Evolutionary conservation across 1,140 invertebrate species (phyloP), one percentile per base, ranked within the genome.

Genomic region (Eulimnadia texana): DNA sequence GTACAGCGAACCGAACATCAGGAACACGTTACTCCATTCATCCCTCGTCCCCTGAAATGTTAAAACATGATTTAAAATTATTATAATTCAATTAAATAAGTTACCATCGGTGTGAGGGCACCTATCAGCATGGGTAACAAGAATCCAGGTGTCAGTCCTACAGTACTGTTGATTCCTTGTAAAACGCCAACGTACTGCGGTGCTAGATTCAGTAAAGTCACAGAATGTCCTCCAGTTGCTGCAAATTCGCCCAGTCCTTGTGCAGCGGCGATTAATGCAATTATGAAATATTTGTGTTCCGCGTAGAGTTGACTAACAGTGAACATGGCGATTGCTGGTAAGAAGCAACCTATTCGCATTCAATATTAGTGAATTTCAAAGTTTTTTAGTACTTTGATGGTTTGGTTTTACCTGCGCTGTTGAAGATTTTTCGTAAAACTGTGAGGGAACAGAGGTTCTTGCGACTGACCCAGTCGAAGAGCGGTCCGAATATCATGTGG

Each of bases 101-200:
- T 55, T 64, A 68, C 67, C n/a, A 67, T 64, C 24, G 62, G 66
- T 13, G 69, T 70, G 16, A 71, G 42, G n/a, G 51, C 61, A 9
- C 63, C 55, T n/a, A 68, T 65, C 16, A 69, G 27, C 13, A 60
- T 55, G 25, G 70, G 70, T 16, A 60, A 55, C 1, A 69, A 20
- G 47, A 70, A 64, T 19, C 72, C 72, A 3, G 72, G 66, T 10
- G 70, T 27, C 20, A 68, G 67, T 9, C 68, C 70, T 61, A 73
- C 65, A 0, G 71, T 72, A 60, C 73, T 73, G 1, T 66, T 69
- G 13, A 72, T 63, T 13, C 71, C 72, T 62, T 69, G 72, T 16
- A 73, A 62, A 33, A 73, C 66, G 10, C 72, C 72, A 19, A 67
- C 64, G 63, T 60, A 69, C 25, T 64, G 57, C 3, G 70, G 70